phyloP scores from a whole-genome alignment of 2,888 invertebrate genomes.

The Epinotia brunnichana region DNA sequence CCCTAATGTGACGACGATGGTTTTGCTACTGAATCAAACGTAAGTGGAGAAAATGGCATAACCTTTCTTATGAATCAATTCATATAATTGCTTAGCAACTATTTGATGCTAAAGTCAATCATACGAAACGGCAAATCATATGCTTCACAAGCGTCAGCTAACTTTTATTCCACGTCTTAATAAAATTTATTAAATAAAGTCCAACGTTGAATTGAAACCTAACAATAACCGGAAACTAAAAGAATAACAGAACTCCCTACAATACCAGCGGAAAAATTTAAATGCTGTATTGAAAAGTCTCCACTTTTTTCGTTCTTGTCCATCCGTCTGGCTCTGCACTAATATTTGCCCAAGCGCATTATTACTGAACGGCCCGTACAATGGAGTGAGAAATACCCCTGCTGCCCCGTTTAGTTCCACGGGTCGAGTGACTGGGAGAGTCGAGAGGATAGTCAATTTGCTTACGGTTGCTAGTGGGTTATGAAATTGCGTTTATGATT shows the following conservation, averaged over 20 bases:
- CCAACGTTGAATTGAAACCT: not conserved
- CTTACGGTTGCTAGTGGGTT: not conserved
- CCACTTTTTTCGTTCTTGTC: constrained; percentile 65
- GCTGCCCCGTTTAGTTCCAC: constrained; percentile 49
- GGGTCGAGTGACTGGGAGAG: constrained; percentile 18
- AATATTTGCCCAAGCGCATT: constrained; percentile 80
- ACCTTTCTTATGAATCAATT: too few species aligned
- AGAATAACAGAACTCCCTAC: constrained; percentile 11
- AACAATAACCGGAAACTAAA: constrained; percentile 7
- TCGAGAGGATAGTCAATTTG: not conserved
- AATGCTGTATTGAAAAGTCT: constrained; percentile 44
- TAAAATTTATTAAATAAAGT: not conserved
- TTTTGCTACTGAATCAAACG: too few species aligned
- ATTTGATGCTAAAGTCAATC: not conserved
- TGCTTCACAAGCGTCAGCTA: not conserved
- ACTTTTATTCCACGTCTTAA: not conserved
- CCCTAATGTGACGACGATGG: too few species aligned
- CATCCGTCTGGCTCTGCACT: constrained; percentile 72
- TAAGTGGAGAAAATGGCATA: too few species aligned
- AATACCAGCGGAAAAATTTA: constrained; percentile 28
- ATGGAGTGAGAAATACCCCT: constrained; percentile 69
- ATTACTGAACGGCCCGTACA: constrained; percentile 72
- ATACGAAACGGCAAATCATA: not conserved
- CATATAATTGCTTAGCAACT: not conserved
- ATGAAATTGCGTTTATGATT: not conserved